Evolutionary conservation across 2,113 vertebrate genomes (phyloP).

Genomic region (Labeo rohita): DNA sequence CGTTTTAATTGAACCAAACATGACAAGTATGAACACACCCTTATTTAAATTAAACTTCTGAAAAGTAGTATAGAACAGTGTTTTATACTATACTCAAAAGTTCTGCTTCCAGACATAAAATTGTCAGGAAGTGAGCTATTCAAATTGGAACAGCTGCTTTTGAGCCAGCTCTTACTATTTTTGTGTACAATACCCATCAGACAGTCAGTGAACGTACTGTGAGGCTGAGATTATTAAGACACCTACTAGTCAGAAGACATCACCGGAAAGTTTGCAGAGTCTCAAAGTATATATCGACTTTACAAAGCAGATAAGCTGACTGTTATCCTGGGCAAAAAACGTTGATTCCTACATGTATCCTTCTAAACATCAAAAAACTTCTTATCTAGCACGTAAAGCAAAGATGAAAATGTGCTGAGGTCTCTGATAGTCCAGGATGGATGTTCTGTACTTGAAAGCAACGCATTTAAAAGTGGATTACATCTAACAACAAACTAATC

Average conservation of each 20-base stretch:
- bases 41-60: too few relatives aligned
- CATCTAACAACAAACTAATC: constrained; percentile 14
- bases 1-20: too few relatives aligned
- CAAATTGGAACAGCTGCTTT: neutral
- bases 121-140: neutral
- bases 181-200: neutral
- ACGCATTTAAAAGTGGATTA: constrained; percentile 21
- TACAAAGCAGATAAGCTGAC: constrained; percentile 1
- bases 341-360: neutral
- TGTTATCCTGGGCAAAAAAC: neutral
- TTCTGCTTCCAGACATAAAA: neutral
- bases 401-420: constrained; percentile 1
- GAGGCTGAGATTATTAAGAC: neutral
- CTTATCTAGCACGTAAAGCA: neutral
- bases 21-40: too few relatives aligned
- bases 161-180: neutral
- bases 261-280: neutral
- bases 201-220: neutral
- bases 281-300: neutral
- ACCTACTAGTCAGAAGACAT: neutral
- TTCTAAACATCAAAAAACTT: neutral
- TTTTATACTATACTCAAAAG: neutral
- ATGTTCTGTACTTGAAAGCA: constrained; percentile 9
- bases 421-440: constrained; percentile 20
- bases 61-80: too few relatives aligned